These are phyloP conservation scores for Onychomys torridus DNA, from an alignment of 2,797 vertebrate species.

Conservation along the genomic window DNA sequence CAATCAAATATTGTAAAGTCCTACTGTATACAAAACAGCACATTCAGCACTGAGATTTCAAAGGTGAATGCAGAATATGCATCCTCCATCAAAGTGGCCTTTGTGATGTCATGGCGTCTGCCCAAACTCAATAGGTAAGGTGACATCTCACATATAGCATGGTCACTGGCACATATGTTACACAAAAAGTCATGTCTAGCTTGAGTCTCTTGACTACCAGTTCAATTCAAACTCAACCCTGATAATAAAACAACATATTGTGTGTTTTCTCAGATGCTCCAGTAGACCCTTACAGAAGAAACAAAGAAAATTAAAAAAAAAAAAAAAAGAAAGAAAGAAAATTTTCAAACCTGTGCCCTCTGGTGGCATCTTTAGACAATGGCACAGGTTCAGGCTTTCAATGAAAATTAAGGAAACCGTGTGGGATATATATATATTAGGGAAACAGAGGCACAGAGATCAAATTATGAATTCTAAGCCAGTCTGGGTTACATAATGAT, in stretches of 20 bases:
- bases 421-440: background rate
- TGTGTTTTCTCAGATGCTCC: background rate
- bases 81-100: background rate
- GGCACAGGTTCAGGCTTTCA: background rate
- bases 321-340: background rate
- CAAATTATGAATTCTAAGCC: background rate
- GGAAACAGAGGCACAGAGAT: background rate
- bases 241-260: background rate
- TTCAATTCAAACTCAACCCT: background rate
- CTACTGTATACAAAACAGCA: conserved; percentile 1
- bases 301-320: background rate
- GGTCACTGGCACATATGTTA: background rate
- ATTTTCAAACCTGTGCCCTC: conserved; percentile 58
- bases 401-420: background rate
- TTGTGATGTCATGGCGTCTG: background rate
- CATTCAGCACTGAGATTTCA: background rate
- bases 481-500: background rate
- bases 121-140: background rate
- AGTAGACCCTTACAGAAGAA: background rate
- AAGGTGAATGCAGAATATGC: background rate
- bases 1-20: background rate
- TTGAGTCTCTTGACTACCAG: background rate
- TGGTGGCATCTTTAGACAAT: conserved; percentile 50
- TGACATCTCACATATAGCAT: background rate
- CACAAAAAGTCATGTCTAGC: background rate